Evolutionary conservation across 2,888 invertebrate genomes (phyloP).

Genomic region (Linyphia triangularis): DNA sequence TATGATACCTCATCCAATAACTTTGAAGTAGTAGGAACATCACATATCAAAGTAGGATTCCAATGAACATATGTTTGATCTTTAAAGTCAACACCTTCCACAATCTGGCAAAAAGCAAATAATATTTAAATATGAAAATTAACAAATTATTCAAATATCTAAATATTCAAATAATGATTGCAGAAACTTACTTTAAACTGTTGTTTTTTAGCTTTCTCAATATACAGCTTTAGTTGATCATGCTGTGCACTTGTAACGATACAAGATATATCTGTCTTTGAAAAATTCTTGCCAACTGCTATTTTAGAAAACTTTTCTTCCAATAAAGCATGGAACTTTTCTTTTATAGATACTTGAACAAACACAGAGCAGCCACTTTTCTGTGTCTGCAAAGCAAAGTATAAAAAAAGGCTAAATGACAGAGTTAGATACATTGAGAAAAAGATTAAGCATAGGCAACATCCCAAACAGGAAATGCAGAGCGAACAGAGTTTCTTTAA

Average conservation of each 20-base stretch:
- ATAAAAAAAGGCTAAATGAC: not conserved
- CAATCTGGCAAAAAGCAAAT: not conserved
- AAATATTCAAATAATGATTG: not conserved
- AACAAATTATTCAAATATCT: not conserved
- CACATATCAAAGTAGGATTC: constrained; percentile 6
- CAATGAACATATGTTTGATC: not conserved
- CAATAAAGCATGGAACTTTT: constrained; percentile 29
- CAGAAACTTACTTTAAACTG: constrained; percentile 1
- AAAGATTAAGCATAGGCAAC: too few relatives aligned
- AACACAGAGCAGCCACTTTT: constrained; percentile 53
- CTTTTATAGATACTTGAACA: constrained; percentile 51
- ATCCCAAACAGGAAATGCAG: too few relatives aligned
- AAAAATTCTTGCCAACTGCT: not conserved
- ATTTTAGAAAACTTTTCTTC: constrained; percentile 2
- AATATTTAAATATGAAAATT: not conserved
- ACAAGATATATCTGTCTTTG: constrained; percentile 40
- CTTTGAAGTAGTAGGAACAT: constrained; percentile 25
- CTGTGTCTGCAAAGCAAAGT: constrained; percentile 9
- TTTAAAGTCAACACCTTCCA: not conserved
- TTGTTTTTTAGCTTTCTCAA: constrained; percentile 37
- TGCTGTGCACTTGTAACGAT: constrained; percentile 20
- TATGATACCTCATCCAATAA: constrained; percentile 43
- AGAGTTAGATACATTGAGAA: not conserved
- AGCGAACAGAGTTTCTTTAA: too few relatives aligned
- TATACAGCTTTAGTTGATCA: not conserved